Conservation (phyloP, 2,113 vertebrate genomes). For the Willisornis vidua region DNA sequence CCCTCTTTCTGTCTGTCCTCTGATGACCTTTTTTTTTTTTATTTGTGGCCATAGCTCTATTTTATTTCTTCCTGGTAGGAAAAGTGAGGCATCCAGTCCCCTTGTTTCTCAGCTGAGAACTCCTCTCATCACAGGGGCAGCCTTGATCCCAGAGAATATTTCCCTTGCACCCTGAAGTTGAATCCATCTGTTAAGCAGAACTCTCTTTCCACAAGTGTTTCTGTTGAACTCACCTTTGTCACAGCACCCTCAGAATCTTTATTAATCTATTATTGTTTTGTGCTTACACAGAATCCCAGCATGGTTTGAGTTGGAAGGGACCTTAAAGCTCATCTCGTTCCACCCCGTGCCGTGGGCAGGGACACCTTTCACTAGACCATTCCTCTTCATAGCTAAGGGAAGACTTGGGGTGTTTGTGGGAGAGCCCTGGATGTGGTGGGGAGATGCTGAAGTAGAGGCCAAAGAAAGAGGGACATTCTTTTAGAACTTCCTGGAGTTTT, state of each 20-base stretch:
- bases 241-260: neutral
- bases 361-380: neutral
- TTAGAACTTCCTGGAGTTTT: neutral
- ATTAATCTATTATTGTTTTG: neutral
- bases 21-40: neutral
- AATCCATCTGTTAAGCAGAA: neutral
- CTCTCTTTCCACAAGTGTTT: neutral
- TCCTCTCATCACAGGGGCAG: neutral
- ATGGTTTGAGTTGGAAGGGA: neutral
- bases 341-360: neutral
- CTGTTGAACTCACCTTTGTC: neutral
- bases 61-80: neutral
- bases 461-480: neutral
- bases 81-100: neutral
- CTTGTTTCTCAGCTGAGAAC: neutral
- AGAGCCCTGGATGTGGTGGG: rapidly evolving
- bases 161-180: neutral
- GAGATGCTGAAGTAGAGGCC: neutral
- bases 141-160: neutral
- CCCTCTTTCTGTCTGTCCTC: neutral
- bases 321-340: neutral
- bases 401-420: neutral
- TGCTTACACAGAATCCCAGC: neutral
- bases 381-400: neutral
- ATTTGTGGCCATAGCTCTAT: neutral